A percentile compares a stretch with the other conserved stretches of the same genome.
phyloP scores from a whole-genome alignment of 1,140 invertebrate genomes.

The Listronotus oregonensis region DNA sequence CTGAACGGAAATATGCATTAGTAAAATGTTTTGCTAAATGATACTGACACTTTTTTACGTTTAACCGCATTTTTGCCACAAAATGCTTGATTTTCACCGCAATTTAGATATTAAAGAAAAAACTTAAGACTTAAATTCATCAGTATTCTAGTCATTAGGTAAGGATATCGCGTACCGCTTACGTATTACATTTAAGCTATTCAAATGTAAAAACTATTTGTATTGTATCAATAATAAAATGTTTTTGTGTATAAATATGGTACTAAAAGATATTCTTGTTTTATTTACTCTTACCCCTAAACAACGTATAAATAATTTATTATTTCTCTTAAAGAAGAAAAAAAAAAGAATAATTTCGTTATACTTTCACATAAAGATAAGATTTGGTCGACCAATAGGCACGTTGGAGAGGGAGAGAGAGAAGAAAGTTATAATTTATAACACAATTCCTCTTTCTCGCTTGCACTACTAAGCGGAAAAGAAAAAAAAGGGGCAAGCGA shows the following conservation, averaged over 20 bases:
- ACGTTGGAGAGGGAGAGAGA: no score
- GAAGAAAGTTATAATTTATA: no score
- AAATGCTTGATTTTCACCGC: constrained; percentile 39
- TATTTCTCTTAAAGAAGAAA: no score
- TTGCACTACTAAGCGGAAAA: no score
- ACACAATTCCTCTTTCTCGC: no score
- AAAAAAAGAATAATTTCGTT: no score
- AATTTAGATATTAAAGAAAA: constrained; percentile 43
- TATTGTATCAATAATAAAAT: constrained; percentile 45
- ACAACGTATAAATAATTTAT: no score
- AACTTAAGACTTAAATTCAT: constrained; percentile 54
- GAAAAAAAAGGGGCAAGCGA: no score
- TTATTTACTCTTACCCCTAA: no score
- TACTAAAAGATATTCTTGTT: no score
- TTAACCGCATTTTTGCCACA: constrained; percentile 12
- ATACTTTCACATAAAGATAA: no score
- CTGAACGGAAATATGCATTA: background rate
- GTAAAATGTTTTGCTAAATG: background rate
- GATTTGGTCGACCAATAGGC: no score
- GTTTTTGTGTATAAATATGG: constrained; percentile 48
- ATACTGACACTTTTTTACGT: background rate
- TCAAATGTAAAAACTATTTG: constrained; percentile 49
- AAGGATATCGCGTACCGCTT: constrained; percentile 45
- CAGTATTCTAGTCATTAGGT: constrained; percentile 57
- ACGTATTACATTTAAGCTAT: constrained; percentile 47